Evolutionary conservation across 2,888 invertebrate genomes (phyloP).

Genomic region (Atethmia centrago): DNA sequence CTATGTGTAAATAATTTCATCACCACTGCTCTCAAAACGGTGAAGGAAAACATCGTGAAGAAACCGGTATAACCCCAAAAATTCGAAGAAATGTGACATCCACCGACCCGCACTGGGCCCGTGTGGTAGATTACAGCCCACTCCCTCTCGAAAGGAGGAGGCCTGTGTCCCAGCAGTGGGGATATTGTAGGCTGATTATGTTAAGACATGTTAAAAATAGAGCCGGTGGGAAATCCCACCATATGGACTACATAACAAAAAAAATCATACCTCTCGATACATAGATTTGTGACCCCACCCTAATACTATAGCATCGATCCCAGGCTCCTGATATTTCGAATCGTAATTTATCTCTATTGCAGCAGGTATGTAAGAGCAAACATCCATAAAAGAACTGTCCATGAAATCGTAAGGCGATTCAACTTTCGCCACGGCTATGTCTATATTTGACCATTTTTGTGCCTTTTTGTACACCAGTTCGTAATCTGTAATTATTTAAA

Average conservation of each 20-base stretch:
- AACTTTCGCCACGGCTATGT: conserved; percentile 76
- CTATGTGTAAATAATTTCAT: too few species aligned
- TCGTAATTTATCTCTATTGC: conserved; percentile 70
- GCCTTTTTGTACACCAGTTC: conserved; percentile 63
- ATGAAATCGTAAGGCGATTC: conserved; percentile 70
- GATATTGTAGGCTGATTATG: too few species aligned
- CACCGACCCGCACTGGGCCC: too few species aligned
- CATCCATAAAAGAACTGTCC: conserved; percentile 14
- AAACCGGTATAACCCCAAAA: too few species aligned
- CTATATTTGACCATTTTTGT: conserved; percentile 73
- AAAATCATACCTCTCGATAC: conserved; percentile 67
- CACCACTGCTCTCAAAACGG: too few species aligned
- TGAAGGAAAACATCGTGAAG: too few species aligned
- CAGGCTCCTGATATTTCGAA: conserved; percentile 59
- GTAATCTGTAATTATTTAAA: conserved; percentile 68
- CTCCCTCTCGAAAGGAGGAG: too few species aligned
- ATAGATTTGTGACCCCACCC: conserved; percentile 71
- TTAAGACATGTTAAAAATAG: too few species aligned
- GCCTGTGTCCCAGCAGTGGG: too few species aligned
- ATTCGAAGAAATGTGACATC: too few species aligned
- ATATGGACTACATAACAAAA: not conserved
- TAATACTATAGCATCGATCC: conserved; percentile 63
- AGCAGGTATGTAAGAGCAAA: conserved; percentile 70
- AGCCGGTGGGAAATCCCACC: too few species aligned
- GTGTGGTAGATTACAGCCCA: too few species aligned